These are phyloP conservation scores for Muscicapa striata DNA, from an alignment of 2,797 vertebrate species.

Conservation along the genomic window DNA sequence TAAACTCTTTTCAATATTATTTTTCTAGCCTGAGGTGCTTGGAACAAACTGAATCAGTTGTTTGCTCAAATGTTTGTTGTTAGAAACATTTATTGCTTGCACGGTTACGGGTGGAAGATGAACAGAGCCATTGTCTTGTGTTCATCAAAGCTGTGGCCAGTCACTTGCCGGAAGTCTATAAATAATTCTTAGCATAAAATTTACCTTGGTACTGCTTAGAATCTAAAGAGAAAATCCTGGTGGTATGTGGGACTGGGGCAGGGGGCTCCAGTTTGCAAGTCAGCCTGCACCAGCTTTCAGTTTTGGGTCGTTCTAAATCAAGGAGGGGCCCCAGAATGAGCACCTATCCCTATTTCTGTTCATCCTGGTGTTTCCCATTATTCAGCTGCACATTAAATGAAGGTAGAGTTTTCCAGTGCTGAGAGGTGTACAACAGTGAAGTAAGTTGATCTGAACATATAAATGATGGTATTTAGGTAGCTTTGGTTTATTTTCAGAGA, in stretches of 20 bases:
- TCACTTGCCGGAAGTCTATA: background rate
- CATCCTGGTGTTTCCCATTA: background rate
- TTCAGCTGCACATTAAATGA: background rate
- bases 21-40: background rate
- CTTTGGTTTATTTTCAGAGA: background rate
- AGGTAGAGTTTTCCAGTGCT: background rate
- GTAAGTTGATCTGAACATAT: background rate
- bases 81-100: background rate
- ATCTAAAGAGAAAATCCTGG: background rate
- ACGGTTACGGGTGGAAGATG: background rate
- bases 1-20: background rate
- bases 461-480: background rate
- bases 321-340: background rate
- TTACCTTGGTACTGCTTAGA: background rate
- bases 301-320: background rate
- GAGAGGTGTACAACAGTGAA: accelerated
- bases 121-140: background rate
- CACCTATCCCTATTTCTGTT: background rate
- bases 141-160: background rate
- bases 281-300: accelerated
- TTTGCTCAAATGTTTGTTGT: constrained; percentile 2
- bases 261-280: background rate
- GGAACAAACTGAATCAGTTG: background rate
- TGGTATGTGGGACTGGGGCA: background rate
- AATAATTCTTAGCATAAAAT: constrained; percentile 4